Base-by-base conservation (phyloP, 1,140 invertebrate genomes). In the Elymnias hypermnestra region DNA sequence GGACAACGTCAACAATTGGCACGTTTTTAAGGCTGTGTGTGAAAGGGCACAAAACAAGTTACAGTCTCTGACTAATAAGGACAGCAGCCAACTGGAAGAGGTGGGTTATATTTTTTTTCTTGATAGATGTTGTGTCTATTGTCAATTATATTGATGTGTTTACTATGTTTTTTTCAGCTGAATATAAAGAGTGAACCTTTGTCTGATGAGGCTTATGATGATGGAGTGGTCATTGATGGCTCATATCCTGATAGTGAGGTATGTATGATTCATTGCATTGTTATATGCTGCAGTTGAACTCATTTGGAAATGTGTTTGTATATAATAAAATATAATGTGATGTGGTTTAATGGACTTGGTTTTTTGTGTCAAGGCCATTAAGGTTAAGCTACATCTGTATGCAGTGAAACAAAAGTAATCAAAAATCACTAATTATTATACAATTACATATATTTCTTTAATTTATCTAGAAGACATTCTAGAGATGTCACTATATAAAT, bases 21-120 rank as follows among this genome's bases (percentile, higher is more conserved):
- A 87, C 47, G 71, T 75, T 50, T 89, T 87, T 72, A 89, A 89
- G 62, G 64, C 67, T 64, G 68, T 86, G 33, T 89, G 88, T 76
- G 74, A 78, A 58, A 84, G 81, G 63, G 86, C 87, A 64, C 88
- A 89, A 81, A 77, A 72, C 59, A 89, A 88, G 75, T 65, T 89
- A 58, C 72, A 73, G 58, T 71, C 81, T 66, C 82, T 87, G 74
- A 63, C 85, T 60, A 81, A 77, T 59, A 84, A 77, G 62, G 84
- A 86, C 57, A 72, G 72, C 63, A 74, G 63, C 74, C 69, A 71
- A 78, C 77, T 81, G 69, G 83, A 83, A 78, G 75, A 85, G 79
- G 79, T 86, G 64, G 58, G 70, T 67, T 67, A 64, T n/a, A n/a
- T 56, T 65, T 69, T 69, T 60, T 38, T 26, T 28, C 25, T 25